Percentiles rank a stretch among this genome's conserved stretches.
phyloP scores from a whole-genome alignment of 2,113 vertebrate species.

The Cacatua alba region DNA sequence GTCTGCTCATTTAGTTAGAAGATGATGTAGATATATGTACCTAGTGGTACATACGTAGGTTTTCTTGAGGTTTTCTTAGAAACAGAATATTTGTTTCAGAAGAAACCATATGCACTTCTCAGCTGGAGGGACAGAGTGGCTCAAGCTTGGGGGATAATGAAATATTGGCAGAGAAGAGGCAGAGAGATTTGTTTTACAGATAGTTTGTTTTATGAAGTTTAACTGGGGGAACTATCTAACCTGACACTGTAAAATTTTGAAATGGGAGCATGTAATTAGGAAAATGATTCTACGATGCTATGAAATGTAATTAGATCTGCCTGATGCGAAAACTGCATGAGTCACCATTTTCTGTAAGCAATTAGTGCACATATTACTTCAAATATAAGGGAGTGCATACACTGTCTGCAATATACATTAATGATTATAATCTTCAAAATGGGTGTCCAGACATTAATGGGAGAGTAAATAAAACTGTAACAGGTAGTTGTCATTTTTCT shows the following conservation, averaged over 20 bases:
- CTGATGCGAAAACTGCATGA: constrained; percentile 2
- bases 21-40: neutral
- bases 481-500: neutral
- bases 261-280: neutral
- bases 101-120: neutral
- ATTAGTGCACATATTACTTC: neutral
- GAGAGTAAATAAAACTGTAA: constrained; percentile 1
- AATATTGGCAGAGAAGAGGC: neutral
- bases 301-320: neutral
- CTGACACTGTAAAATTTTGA: neutral
- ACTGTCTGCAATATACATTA: neutral
- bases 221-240: neutral
- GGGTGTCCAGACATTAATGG: neutral
- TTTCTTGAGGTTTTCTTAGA: constrained; percentile 5
- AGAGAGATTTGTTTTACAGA: neutral
- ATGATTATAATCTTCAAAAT: neutral
- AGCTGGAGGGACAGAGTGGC: neutral
- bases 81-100: neutral
- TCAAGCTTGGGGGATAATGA: neutral
- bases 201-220: neutral
- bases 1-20: neutral
- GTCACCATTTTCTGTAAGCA: constrained; percentile 5
- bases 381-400: neutral
- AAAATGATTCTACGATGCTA: neutral
- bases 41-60: neutral